Conservation (phyloP, 2,797 vertebrate genomes). For the Dipus sagitta region DNA sequence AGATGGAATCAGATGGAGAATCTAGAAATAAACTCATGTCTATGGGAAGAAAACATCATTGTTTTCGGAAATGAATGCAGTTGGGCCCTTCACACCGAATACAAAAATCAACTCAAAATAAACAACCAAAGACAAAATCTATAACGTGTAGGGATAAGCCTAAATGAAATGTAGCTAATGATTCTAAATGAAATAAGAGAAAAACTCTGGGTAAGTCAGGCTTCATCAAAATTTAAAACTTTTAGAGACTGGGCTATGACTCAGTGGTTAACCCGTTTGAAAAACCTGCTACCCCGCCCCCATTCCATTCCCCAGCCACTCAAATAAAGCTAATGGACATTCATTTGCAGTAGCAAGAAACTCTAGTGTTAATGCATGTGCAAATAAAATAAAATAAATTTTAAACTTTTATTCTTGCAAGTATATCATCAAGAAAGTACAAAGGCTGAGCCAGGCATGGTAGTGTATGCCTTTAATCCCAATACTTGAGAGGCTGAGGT, state of each 20-base stretch:
- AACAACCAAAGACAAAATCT: constrained; percentile 6
- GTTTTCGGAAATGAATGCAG: neutral
- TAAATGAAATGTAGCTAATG: constrained; percentile 8
- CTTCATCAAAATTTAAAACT: constrained; percentile 15
- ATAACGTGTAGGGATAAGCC: neutral
- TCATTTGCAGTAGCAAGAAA: too few species aligned
- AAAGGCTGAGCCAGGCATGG: neutral
- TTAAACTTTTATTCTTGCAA: neutral
- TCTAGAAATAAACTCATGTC: constrained; percentile 19
- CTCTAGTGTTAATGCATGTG: too few species aligned
- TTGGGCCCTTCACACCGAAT: neutral
- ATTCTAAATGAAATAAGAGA: constrained; percentile 7
- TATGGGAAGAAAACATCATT: neutral
- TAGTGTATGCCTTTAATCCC: too few species aligned
- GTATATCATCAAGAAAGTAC: neutral
- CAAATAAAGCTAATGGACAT: too few species aligned
- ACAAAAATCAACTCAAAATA: constrained; percentile 13
- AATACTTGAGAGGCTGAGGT: too few species aligned
- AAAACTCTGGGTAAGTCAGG: neutral
- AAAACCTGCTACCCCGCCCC: too few species aligned
- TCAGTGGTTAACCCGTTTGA: too few species aligned
- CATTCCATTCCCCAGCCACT: too few species aligned
- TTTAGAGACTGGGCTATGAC: too few species aligned
- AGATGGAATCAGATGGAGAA: neutral
- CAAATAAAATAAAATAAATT: neutral